A percentile compares a stretch with the other conserved stretches of the same genome.
Conservation (phyloP, 2,113 vertebrate genomes). For the Eublepharis macularius region DNA sequence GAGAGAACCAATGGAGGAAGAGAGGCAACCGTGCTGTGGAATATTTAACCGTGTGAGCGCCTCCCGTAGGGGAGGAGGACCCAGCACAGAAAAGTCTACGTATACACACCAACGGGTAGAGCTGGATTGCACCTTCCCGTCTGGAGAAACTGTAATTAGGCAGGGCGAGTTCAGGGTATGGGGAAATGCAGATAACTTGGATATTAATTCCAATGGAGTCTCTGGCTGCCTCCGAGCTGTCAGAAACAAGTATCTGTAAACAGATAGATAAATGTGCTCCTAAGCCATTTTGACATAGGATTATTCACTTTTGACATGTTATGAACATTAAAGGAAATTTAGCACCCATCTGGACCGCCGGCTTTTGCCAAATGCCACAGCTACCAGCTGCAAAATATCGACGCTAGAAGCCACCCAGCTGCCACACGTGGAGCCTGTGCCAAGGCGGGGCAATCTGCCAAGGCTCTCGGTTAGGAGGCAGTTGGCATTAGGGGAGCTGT, state of each 20-base stretch:
- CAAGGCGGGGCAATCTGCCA: slow-evolving; percentile 62
- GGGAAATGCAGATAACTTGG: neutral
- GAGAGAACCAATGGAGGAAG: neutral
- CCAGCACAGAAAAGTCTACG: neutral
- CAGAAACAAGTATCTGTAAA: slow-evolving; percentile 48
- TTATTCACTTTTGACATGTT: slow-evolving; percentile 72
- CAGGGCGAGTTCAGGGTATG: neutral
- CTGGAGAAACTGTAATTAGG: neutral
- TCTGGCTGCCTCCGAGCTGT: slow-evolving; percentile 33
- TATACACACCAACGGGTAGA: too few species aligned
- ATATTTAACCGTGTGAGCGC: neutral
- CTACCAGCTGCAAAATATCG: slow-evolving; percentile 75
- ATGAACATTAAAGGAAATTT: slow-evolving; percentile 75
- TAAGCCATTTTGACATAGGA: slow-evolving; percentile 65
- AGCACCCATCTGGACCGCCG: slow-evolving; percentile 74
- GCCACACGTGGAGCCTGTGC: slow-evolving; percentile 49
- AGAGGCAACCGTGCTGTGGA: neutral
- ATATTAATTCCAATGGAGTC: neutral
- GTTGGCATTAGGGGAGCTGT: slow-evolving; percentile 47
- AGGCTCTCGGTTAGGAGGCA: slow-evolving; percentile 49
- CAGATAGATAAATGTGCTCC: slow-evolving; percentile 55
- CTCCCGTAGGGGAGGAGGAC: neutral
- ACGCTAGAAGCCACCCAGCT: slow-evolving; percentile 71
- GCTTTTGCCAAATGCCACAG: slow-evolving; percentile 72
- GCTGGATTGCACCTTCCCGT: neutral